A percentile compares a stretch with the other conserved stretches of the same genome.
phyloP scores from a whole-genome alignment of 2,797 vertebrate species.

The Oryzias dopingdopingensis region DNA sequence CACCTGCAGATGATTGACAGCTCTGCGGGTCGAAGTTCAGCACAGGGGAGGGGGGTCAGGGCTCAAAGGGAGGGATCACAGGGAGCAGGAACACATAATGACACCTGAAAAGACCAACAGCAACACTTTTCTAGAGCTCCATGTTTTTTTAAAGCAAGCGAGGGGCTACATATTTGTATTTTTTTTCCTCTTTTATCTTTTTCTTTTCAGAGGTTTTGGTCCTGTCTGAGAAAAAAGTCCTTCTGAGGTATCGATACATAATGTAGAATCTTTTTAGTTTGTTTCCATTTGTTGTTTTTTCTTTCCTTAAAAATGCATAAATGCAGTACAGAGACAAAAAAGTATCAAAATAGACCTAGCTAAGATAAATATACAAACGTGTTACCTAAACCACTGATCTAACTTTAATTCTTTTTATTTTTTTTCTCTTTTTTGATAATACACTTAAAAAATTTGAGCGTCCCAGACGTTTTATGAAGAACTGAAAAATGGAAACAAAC shows the following conservation, averaged over 20 bases:
- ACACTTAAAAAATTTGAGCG: constrained; percentile 78
- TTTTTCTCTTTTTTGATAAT: constrained; percentile 69
- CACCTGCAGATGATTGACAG: constrained; percentile 72
- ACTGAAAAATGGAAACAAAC: constrained; percentile 60
- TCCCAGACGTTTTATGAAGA: constrained; percentile 83
- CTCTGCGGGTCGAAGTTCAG: constrained; percentile 71
- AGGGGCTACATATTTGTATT: constrained; percentile 80
- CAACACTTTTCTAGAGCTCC: constrained; percentile 73
- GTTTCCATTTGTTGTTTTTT: constrained; percentile 71
- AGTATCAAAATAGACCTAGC: constrained; percentile 89
- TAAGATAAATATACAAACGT: constrained; percentile 92
- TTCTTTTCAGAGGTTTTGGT: constrained; percentile 82
- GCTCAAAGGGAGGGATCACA: constrained; percentile 67
- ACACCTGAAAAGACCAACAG: constrained; percentile 78
- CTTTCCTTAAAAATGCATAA: constrained; percentile 87
- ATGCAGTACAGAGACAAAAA: constrained; percentile 87
- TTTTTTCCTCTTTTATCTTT: constrained; percentile 65
- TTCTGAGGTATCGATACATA: constrained; percentile 86
- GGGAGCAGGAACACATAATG: constrained; percentile 77
- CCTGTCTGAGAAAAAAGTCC: constrained; percentile 83
- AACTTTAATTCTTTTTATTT: constrained; percentile 76
- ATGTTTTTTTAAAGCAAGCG: constrained; percentile 77
- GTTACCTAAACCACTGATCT: constrained; percentile 87
- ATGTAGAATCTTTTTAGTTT: constrained; percentile 79
- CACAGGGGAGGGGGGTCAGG: constrained; percentile 70